These are phyloP conservation scores for Morpho helenor DNA, from an alignment of 2,888 invertebrate genomes.

Conservation along the genomic window DNA sequence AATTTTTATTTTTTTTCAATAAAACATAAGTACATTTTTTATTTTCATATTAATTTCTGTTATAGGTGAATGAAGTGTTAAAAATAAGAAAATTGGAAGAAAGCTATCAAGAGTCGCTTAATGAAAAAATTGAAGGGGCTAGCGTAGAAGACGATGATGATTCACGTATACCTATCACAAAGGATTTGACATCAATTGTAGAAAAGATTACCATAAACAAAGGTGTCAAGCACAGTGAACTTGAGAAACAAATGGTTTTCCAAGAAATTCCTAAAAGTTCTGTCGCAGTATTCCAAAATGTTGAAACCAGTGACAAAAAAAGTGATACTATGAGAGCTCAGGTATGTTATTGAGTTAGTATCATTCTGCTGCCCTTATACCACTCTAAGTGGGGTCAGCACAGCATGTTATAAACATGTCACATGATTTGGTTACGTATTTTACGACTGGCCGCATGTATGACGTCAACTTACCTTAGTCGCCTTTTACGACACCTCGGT, in stretches of 20 bases:
- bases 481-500: too few relatives aligned
- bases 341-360: conserved; percentile 47
- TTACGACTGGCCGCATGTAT: too few relatives aligned
- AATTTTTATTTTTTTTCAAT: too few relatives aligned
- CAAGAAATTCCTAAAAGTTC: conserved; percentile 79
- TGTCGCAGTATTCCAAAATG: conserved; percentile 83
- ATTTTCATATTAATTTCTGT: conserved; percentile 15
- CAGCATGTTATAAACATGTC: too few relatives aligned
- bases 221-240: conserved; percentile 34
- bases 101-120: conserved; percentile 60
- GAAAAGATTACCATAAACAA: conserved; percentile 68
- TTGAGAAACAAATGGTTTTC: conserved; percentile 52
- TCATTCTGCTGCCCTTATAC: too few relatives aligned
- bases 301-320: conserved; percentile 48
- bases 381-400: too few relatives aligned
- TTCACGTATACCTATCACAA: conserved; percentile 62
- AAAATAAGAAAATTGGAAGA: conserved; percentile 73
- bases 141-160: conserved; percentile 38
- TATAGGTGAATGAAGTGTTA: conserved; percentile 61
- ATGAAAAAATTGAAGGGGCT: conserved; percentile 36
- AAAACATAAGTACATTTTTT: too few relatives aligned
- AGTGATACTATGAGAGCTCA: conserved; percentile 79
- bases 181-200: conserved; percentile 77
- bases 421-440: too few relatives aligned
- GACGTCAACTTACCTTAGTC: too few relatives aligned